Conservation (phyloP, 1,140 invertebrate genomes). For the Lepidurus apus region DNA sequence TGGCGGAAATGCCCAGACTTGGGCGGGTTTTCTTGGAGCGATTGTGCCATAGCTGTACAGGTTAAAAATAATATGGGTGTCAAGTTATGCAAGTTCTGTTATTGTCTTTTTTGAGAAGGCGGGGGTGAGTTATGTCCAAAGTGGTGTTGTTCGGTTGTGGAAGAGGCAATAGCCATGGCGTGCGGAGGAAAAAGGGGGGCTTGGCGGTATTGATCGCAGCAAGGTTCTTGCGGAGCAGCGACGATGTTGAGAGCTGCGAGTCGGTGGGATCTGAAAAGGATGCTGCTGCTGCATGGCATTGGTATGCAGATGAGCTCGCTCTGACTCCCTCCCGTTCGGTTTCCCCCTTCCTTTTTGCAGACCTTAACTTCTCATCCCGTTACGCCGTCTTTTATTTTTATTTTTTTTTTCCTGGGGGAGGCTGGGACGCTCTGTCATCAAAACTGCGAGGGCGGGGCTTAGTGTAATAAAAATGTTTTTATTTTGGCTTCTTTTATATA, state of each 20-base stretch:
- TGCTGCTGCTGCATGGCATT: constrained; percentile 20
- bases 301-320: constrained; percentile 20
- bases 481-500: not conserved
- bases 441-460: not conserved
- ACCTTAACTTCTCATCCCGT: constrained; percentile 14
- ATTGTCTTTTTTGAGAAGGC: no score
- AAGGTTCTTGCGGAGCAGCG: not conserved
- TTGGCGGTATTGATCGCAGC: not conserved
- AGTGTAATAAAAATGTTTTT: not conserved
- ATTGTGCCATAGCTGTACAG: no score
- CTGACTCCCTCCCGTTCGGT: not conserved
- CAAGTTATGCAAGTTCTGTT: no score
- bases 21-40: no score
- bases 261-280: constrained; percentile 16
- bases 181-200: not conserved
- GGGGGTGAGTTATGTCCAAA: not conserved
- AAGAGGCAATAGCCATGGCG: not conserved
- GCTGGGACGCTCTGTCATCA: not conserved
- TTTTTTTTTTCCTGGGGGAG: not conserved
- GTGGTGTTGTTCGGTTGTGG: not conserved
- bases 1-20: no score
- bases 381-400: not conserved
- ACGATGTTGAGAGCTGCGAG: not conserved
- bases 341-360: not conserved
- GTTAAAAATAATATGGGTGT: no score